Evolutionary conservation across 2,113 vertebrate genomes (phyloP), one percentile per base, ranked within the genome.

Genomic region (Sinocyclocheilus rhinocerous): DNA sequence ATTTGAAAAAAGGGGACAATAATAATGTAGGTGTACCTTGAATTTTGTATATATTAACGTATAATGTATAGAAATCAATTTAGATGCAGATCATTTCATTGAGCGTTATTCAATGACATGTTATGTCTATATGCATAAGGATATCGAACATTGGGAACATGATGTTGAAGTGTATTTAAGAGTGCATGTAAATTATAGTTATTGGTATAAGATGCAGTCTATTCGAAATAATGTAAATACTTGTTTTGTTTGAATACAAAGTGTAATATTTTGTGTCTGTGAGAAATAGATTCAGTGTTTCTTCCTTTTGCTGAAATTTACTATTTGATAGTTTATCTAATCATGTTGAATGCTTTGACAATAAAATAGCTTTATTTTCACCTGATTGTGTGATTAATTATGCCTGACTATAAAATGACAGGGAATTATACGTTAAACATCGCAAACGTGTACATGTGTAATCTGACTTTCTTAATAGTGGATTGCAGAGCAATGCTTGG

Each of bases 311-410:
- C 93, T 93, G 96, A 96, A 96, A 97, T 97, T 97, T 97, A 97
- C 96, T 96, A 97, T 96, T 97, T 96, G 96, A 99, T 97, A 98
- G 97, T 97, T 97, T 97, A 97, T 97, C 96, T 92, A 95, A 96
- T 96, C 97, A 97, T 97, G 97, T 97, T 97, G 97, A 96, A 98
- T 98, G 98, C 97, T 97, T 97, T 97, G 96, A 97, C 97, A 99
- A 99, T 99, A 99, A 99, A 96, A 99, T 97, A 95, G 97, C 95
- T 99, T 98, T 98, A 99, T 99, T 99, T 99, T 99, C 97, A 97
- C 93, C 94, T 93, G 92, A 95, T 83, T 90, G 76, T 79, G 81
- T 89, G 79, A 36, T 87, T 87, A 48, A 85, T 87, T 89, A 61
- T 73, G 50, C 16, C 22, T 69, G 78, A 85, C 6, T 63, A n/a